Conservation (phyloP, 2,888 invertebrate genomes). For the Patella pellucida region DNA sequence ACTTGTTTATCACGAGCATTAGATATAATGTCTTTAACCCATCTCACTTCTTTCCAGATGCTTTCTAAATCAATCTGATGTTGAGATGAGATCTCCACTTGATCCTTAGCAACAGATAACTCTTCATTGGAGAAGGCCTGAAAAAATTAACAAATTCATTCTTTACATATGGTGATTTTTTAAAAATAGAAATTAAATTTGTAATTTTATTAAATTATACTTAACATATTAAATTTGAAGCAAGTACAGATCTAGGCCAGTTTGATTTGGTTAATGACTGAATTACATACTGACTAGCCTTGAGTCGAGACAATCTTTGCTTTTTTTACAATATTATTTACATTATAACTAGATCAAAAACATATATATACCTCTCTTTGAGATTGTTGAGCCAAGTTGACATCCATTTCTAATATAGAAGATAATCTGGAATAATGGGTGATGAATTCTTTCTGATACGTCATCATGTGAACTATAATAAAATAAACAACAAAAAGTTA, state of each 20-base stretch:
- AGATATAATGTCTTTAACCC: constrained; percentile 95
- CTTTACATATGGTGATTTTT: neutral
- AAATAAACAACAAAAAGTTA: neutral
- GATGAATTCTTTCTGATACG: constrained; percentile 92
- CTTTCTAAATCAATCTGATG: constrained; percentile 87
- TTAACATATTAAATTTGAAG: too few species aligned
- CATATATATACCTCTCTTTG: constrained; percentile 80
- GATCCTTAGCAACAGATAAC: constrained; percentile 86
- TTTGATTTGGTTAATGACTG: too few species aligned
- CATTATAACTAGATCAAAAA: neutral
- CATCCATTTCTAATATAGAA: constrained; percentile 92
- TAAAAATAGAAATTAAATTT: too few species aligned
- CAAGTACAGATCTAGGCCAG: too few species aligned
- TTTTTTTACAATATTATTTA: too few species aligned
- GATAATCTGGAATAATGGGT: constrained; percentile 92
- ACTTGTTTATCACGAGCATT: constrained; percentile 86
- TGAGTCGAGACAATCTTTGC: too few species aligned
- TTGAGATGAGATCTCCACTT: constrained; percentile 85
- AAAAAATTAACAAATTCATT: constrained; percentile 21
- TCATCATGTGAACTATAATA: constrained; percentile 94
- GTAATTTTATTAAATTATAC: too few species aligned
- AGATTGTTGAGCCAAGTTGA: constrained; percentile 90
- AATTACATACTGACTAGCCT: too few species aligned
- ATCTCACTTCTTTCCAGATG: constrained; percentile 93
- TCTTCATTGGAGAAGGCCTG: constrained; percentile 92